Evolutionary conservation across 2,113 vertebrate genomes (phyloP).

Genomic region (Gorsachius goisagi): DNA sequence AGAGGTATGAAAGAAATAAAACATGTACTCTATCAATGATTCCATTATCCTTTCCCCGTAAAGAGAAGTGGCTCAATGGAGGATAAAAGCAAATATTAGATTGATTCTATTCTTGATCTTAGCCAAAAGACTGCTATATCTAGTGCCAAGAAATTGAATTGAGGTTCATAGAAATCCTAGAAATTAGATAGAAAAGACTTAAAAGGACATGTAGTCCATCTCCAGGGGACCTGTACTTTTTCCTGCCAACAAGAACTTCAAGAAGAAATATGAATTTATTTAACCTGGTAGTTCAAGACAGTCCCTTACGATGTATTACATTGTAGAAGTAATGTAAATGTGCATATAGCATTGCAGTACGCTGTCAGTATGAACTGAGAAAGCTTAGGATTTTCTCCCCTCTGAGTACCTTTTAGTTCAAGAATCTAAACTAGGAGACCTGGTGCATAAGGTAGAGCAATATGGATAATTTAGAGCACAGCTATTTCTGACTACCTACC

Average conservation of each 20-base stretch:
- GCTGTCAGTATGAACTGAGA: neutral
- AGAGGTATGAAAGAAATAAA: slow-evolving; percentile 4
- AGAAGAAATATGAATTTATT: slow-evolving; percentile 30
- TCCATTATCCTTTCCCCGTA: slow-evolving; percentile 11
- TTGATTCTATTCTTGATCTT: slow-evolving; percentile 28
- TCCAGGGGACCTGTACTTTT: neutral
- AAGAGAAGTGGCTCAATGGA: slow-evolving; percentile 15
- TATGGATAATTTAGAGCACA: neutral
- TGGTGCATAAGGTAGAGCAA: neutral
- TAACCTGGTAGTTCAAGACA: neutral
- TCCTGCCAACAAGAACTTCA: slow-evolving; percentile 17
- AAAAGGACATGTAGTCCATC: neutral
- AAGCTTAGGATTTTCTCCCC: neutral
- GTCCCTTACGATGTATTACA: neutral
- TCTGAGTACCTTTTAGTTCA: neutral
- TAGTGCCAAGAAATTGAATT: slow-evolving; percentile 27
- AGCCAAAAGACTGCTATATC: neutral
- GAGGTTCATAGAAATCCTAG: slow-evolving; percentile 9
- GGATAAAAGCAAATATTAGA: slow-evolving; percentile 46
- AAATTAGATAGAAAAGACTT: slow-evolving; percentile 15
- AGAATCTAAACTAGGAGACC: neutral
- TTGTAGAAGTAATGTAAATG: neutral
- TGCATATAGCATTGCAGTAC: neutral
- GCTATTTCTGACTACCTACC: neutral
- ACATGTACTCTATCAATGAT: neutral